Percentiles rank a stretch among this genome's conserved stretches.
These are phyloP conservation scores for Leucania comma DNA, from an alignment of 2,888 invertebrate species.

Conservation along the genomic window DNA sequence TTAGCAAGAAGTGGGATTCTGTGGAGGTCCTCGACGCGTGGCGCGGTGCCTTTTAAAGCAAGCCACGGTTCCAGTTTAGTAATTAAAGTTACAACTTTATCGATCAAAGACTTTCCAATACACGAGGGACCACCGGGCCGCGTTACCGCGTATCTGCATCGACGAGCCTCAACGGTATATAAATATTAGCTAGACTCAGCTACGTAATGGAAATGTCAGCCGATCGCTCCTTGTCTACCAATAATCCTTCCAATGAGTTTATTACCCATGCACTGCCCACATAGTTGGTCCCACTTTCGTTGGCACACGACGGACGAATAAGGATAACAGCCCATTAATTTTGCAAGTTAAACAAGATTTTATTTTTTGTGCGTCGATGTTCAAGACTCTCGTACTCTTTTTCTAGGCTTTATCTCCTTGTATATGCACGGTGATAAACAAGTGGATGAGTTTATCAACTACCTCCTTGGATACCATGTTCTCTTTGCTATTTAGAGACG, in stretches of 20 bases:
- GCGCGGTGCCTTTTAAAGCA: slow-evolving; percentile 84
- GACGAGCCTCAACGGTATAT: slow-evolving; percentile 74
- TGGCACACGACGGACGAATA: slow-evolving; percentile 68
- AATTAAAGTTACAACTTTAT: slow-evolving; percentile 90
- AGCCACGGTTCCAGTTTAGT: slow-evolving; percentile 82
- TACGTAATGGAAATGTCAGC: slow-evolving; percentile 86
- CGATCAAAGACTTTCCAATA: slow-evolving; percentile 85
- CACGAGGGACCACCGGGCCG: slow-evolving; percentile 84
- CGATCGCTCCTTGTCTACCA: slow-evolving; percentile 79
- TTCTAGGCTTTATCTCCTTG: slow-evolving; percentile 41
- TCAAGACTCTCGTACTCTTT: slow-evolving; percentile 38
- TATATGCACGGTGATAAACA: slow-evolving; percentile 40
- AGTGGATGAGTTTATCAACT: slow-evolving; percentile 52
- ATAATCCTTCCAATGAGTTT: slow-evolving; percentile 86
- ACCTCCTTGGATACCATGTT: slow-evolving; percentile 30
- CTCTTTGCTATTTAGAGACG: slow-evolving; percentile 55
- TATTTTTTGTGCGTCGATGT: slow-evolving; percentile 56
- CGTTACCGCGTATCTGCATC: slow-evolving; percentile 80
- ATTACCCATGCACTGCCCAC: slow-evolving; percentile 76
- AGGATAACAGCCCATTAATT: slow-evolving; percentile 74
- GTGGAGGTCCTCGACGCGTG: slow-evolving; percentile 76
- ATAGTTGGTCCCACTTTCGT: slow-evolving; percentile 72
- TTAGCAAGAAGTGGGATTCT: slow-evolving; percentile 68
- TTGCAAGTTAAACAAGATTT: slow-evolving; percentile 68
- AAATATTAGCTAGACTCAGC: slow-evolving; percentile 80